These are phyloP conservation scores for Pangasianodon gigas DNA, from an alignment of 2,113 vertebrate genomes.

Conservation along the genomic window DNA sequence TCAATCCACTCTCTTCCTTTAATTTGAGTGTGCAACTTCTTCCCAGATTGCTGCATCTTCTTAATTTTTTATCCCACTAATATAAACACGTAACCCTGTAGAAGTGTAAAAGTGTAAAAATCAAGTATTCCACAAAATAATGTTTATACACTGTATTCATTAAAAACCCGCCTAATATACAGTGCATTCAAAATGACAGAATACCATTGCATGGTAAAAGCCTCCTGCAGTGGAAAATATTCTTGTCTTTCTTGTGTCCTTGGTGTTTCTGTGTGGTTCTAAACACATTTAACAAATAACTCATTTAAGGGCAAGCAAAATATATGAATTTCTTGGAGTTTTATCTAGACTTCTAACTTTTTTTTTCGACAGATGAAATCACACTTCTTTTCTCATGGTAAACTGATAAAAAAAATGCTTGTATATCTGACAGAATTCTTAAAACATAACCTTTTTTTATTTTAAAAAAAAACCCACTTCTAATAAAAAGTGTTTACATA, in stretches of 20 bases:
- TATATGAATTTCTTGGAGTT: neutral
- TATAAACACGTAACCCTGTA: neutral
- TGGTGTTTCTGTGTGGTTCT: neutral
- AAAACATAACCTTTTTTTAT: neutral
- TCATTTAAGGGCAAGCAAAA: neutral
- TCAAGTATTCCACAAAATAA: neutral
- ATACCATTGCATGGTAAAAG: constrained; percentile 11
- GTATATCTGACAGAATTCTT: neutral
- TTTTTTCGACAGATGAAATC: neutral
- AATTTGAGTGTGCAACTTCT: constrained; percentile 11
- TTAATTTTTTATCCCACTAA: neutral
- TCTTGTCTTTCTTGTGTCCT: neutral
- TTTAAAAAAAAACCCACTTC: neutral
- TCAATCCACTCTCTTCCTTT: constrained; percentile 9
- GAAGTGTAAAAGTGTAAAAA: neutral
- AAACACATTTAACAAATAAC: constrained; percentile 20
- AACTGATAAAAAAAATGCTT: neutral
- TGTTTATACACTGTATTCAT: neutral
- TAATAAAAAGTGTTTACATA: too few relatives aligned
- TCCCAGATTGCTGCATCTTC: neutral
- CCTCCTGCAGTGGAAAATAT: constrained; percentile 18
- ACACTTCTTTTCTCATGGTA: neutral
- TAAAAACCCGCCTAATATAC: neutral
- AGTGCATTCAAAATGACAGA: constrained; percentile 9
- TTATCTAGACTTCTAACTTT: constrained; percentile 1